phyloP scores from a whole-genome alignment of 2,113 vertebrate genomes.

The Puffinus mauretanicus region DNA sequence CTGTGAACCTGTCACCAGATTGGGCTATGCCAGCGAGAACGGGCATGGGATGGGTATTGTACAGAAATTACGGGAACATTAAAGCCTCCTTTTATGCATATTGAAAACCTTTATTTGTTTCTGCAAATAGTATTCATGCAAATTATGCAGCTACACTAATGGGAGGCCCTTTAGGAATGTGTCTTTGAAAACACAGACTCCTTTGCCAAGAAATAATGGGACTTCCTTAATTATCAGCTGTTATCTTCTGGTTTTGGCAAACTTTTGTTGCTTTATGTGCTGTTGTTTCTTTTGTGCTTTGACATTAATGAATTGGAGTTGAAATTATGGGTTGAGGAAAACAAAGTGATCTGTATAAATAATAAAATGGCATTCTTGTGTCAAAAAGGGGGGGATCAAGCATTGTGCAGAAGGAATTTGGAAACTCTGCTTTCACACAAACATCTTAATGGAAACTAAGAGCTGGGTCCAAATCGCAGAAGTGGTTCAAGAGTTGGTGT shows the following conservation, averaged over 20 bases:
- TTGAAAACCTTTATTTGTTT: slow-evolving; percentile 21
- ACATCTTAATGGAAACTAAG: slow-evolving; percentile 21
- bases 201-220: slow-evolving; percentile 50
- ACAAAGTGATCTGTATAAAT: slow-evolving; percentile 49
- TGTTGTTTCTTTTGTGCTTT: slow-evolving; percentile 43
- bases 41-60: background rate
- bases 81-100: background rate
- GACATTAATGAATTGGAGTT: slow-evolving; percentile 56
- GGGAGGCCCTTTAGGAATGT: slow-evolving; percentile 44
- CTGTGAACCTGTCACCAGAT: background rate
- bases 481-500: background rate
- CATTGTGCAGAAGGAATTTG: slow-evolving; percentile 33
- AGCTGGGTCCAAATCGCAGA: slow-evolving; percentile 9
- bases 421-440: slow-evolving; percentile 19
- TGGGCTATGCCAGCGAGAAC: background rate
- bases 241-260: slow-evolving; percentile 49
- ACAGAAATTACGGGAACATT: background rate
- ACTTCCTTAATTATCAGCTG: slow-evolving; percentile 54
- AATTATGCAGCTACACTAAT: slow-evolving; percentile 36
- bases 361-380: slow-evolving; percentile 5
- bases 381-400: slow-evolving; percentile 12
- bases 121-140: background rate
- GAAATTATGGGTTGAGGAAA: slow-evolving; percentile 18
- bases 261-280: slow-evolving; percentile 21
- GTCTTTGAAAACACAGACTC: slow-evolving; percentile 12